Percentiles rank a stretch among this genome's conserved stretches.
These are phyloP conservation scores for Vandiemenella viatica DNA, from an alignment of 2,888 invertebrate species.

Conservation along the genomic window DNA sequence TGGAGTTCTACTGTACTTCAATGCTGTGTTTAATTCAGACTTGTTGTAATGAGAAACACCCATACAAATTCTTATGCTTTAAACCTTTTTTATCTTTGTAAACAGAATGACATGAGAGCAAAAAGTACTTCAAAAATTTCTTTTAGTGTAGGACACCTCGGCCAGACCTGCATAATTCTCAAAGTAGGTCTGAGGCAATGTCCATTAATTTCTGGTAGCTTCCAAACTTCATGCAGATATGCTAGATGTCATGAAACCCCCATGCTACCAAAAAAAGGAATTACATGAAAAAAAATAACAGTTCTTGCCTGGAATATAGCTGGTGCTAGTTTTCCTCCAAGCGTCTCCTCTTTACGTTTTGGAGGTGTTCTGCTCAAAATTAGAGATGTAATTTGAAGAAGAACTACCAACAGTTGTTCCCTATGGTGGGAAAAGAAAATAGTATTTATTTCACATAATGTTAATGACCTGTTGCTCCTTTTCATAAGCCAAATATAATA, in stretches of 20 bases:
- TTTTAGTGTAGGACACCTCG: constrained; percentile 6
- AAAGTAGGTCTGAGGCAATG: constrained; percentile 1
- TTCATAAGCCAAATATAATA: too few species aligned
- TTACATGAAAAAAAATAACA: neutral
- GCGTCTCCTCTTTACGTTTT: constrained; percentile 53
- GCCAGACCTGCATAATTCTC: constrained; percentile 3
- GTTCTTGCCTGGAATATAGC: constrained; percentile 46
- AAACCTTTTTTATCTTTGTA: too few species aligned
- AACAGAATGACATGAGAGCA: too few species aligned
- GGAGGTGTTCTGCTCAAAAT: constrained; percentile 68
- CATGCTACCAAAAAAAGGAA: neutral
- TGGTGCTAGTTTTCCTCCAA: constrained; percentile 65
- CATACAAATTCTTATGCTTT: too few species aligned
- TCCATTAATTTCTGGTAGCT: constrained; percentile 3
- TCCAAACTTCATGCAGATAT: neutral
- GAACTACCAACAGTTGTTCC: constrained; percentile 73
- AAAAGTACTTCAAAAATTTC: too few species aligned
- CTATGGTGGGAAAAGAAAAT: constrained; percentile 37
- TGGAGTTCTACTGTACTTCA: too few species aligned
- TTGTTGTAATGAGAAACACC: too few species aligned
- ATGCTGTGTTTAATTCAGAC: too few species aligned
- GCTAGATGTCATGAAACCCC: neutral
- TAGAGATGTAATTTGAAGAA: constrained; percentile 81
- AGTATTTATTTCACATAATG: too few species aligned
- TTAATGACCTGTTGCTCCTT: too few species aligned